Evolutionary conservation across 2,113 vertebrate genomes (phyloP), one percentile per base, ranked within the genome.

Genomic region (Montifringilla adamsi): DNA sequence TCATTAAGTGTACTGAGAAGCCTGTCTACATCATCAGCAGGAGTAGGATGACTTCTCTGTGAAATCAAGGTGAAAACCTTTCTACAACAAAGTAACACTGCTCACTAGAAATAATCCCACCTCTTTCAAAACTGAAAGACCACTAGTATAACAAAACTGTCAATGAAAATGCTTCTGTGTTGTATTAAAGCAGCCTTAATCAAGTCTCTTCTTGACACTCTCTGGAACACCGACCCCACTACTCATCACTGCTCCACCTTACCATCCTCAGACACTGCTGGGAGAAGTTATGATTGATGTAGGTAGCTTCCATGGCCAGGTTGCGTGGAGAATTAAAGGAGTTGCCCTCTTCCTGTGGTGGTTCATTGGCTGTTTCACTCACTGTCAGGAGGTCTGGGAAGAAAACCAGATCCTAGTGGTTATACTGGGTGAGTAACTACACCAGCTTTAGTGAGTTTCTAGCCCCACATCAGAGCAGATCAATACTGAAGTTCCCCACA

Each of bases 281-380:
- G 91, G 99, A 99, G 97, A 99, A 99, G 97, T 99, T 99, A 97
- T 99, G 99, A 97, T 99, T 99, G 98, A 99, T 99, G 98, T 99
- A 99, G 1, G 99, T 99, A 9, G 99, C 99, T 95, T 99, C 99
- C 99, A 99, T 99, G 33, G 99, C 99, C 95, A 99, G 97, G 96
- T 99, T 99, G 53, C 99, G 98, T 1, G 99, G 99, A 3, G 99
- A 99, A 97, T 99, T 99, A 95, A 99, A 99, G 90, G 99, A 99
- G 95, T 99, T 99, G 49, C 99, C 99, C 77, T 99, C 99, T 23
- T 99, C 99, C 91, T 99, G 99, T 3, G 99, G 99, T 5, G 99
- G 99, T 88, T 99, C 99, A 4, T 99, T 99, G 89, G 99, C 99
- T 0, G 99, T 99, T 97, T 99, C 99, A 10, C 99, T 99, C 96